Conservation (phyloP, 2,888 invertebrate species). For the Lysandra bellargus region DNA sequence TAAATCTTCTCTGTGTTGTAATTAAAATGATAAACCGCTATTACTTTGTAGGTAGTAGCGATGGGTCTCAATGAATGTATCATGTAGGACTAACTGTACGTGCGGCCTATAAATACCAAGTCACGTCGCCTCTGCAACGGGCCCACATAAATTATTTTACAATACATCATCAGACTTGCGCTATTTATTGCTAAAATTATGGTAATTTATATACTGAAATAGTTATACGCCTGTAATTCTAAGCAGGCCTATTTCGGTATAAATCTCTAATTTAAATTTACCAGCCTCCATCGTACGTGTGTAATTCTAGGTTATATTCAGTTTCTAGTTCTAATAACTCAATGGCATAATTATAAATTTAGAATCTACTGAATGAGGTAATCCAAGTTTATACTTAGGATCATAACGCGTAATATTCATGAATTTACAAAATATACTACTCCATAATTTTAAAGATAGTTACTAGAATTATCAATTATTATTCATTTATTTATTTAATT, state of each 20-base stretch:
- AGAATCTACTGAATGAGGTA: not conserved
- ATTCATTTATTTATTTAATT: too few species aligned
- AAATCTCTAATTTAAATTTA: conserved; percentile 31
- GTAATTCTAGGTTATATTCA: conserved; percentile 15
- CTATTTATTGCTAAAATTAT: conserved; percentile 34
- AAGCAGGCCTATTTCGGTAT: conserved; percentile 30
- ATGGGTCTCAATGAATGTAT: conserved; percentile 29
- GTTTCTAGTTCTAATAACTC: not conserved
- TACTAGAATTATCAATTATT: too few species aligned
- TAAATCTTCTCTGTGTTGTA: not conserved
- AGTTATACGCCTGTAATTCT: conserved; percentile 33
- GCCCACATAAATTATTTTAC: conserved; percentile 28
- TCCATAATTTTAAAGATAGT: too few species aligned
- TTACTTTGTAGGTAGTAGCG: conserved; percentile 28
- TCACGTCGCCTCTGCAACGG: conserved; percentile 29
- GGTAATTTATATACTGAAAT: conserved; percentile 33
- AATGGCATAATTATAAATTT: not conserved
- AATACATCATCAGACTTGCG: conserved; percentile 32
- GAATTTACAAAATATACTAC: not conserved
- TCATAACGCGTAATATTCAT: not conserved
- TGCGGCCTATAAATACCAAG: conserved; percentile 29
- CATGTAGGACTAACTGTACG: conserved; percentile 30
- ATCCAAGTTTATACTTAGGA: not conserved
- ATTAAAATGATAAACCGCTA: conserved; percentile 25
- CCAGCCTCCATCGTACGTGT: not conserved